Evolutionary conservation across 2,113 vertebrate genomes (phyloP).

Genomic region (Alethe castanea): DNA sequence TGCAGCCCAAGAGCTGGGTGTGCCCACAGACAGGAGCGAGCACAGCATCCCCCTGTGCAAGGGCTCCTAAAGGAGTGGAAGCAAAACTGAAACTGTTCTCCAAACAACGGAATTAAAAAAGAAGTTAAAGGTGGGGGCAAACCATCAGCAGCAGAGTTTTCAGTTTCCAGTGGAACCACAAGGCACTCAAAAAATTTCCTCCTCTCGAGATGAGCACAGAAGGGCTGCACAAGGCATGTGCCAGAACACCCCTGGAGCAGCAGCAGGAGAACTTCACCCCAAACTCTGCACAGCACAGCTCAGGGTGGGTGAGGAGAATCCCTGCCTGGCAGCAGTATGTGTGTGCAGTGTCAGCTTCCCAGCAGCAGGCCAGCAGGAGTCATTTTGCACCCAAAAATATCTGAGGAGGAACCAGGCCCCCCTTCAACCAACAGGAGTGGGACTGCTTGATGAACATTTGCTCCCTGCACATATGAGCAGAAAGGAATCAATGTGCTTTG

Average conservation of each 20-base stretch:
- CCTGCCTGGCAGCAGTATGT: background rate
- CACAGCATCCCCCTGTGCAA: rapidly evolving
- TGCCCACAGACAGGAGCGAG: rapidly evolving
- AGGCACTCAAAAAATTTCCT: background rate
- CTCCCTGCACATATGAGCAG: background rate
- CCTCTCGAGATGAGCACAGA: rapidly evolving
- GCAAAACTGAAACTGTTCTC: background rate
- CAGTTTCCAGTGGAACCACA: background rate
- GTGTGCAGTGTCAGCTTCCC: background rate
- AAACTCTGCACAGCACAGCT: background rate
- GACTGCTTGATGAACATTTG: background rate
- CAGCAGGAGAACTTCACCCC: background rate
- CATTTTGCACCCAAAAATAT: background rate
- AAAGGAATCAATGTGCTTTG: background rate
- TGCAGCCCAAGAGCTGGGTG: background rate
- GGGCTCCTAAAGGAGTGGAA: background rate
- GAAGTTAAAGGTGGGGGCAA: background rate
- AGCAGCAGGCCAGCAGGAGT: background rate
- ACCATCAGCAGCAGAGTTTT: background rate
- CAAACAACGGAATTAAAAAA: background rate
- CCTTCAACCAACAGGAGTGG: background rate
- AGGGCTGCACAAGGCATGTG: rapidly evolving
- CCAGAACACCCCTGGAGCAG: background rate
- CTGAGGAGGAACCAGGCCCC: background rate
- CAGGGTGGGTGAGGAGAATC: background rate